Base-by-base conservation (phyloP, 1,140 invertebrate species). In the Cylas formicarius region DNA sequence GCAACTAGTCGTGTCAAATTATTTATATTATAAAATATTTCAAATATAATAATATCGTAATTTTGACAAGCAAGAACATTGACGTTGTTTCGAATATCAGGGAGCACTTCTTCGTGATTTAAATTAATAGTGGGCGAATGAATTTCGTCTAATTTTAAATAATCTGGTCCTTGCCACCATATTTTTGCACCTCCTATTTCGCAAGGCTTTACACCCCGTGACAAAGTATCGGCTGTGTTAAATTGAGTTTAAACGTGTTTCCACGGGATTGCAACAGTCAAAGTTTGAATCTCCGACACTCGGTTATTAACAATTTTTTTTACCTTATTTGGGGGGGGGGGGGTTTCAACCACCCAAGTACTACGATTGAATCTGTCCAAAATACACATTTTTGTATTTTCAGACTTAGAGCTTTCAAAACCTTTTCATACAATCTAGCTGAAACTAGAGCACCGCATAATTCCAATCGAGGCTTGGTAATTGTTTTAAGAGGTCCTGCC, bases 301-400 rank as follows among this genome's bases (percentile, higher is more conserved):
- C 68, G 41, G 47, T 67, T 70, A 1, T 63, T 63, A 0, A 71
- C 66, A 48, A 64, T 71, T 5, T 59, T 62, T 18, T 44, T 69
- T 63, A 41, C n/a, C 60, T 65, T 35, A 47, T 48, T 18, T 53
- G 36, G 2, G 53, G 50, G 2, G 36, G 39, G 20, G 54, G 52
- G 24, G 27, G 13, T 14, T 42, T 17, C 39, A 26, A 48, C 9
- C 16, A 10, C 11, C 35, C 21, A 22, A 20, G 8, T 17, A n/a
- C n/a, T n/a, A n/a, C n/a, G n/a, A n/a, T n/a, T n/a, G n/a, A n/a
- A n/a, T n/a, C n/a, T n/a, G n/a, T n/a, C n/a, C n/a, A n/a, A n/a
- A n/a, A n/a, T n/a, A n/a, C n/a, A n/a, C n/a, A n/a, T n/a, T n/a
- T 38, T 29, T 23, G 43, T 38, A 14, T 34, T 38, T 17, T 45